These are phyloP conservation scores for Antennarius maculatus DNA, from an alignment of 2,797 vertebrate genomes.

Conservation along the genomic window DNA sequence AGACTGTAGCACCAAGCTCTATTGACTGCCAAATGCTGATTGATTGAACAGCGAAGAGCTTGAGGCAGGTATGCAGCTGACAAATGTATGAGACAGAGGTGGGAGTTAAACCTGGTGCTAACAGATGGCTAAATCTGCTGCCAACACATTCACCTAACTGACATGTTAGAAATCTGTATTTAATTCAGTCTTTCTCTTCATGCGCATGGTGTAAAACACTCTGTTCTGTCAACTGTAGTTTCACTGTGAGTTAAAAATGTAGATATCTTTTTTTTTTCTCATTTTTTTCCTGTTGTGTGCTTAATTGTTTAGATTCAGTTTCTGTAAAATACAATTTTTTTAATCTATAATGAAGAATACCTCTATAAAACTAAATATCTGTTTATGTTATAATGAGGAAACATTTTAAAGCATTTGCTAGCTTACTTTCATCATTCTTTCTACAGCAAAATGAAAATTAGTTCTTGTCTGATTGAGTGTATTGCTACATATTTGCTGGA, in stretches of 20 bases:
- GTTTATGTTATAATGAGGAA: not conserved
- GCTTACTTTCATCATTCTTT: too few relatives aligned
- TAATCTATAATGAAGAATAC: not conserved
- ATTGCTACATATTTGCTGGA: too few relatives aligned
- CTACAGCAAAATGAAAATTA: too few relatives aligned
- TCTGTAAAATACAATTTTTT: not conserved
- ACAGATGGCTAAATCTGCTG: slow-evolving; percentile 37
- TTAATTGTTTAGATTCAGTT: not conserved
- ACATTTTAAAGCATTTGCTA: not conserved
- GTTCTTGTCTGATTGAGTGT: too few relatives aligned
- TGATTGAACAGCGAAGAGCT: slow-evolving; percentile 60
- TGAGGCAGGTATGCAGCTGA: slow-evolving; percentile 54
- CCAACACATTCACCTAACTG: slow-evolving; percentile 18
- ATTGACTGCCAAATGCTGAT: slow-evolving; percentile 63
- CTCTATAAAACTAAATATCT: not conserved
- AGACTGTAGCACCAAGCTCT: slow-evolving; percentile 37
- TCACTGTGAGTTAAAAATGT: slow-evolving; percentile 20
- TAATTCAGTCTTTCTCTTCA: slow-evolving; percentile 13
- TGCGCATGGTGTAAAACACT: not conserved
- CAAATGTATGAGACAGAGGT: slow-evolving; percentile 47
- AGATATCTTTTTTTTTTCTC: not conserved
- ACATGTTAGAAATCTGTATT: slow-evolving; percentile 19
- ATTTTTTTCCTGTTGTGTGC: not conserved
- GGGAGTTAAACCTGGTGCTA: slow-evolving; percentile 39
- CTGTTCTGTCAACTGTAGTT: slow-evolving; percentile 13